Base-by-base conservation (phyloP, 2,113 vertebrate species). In the Syrrhaptes paradoxus region DNA sequence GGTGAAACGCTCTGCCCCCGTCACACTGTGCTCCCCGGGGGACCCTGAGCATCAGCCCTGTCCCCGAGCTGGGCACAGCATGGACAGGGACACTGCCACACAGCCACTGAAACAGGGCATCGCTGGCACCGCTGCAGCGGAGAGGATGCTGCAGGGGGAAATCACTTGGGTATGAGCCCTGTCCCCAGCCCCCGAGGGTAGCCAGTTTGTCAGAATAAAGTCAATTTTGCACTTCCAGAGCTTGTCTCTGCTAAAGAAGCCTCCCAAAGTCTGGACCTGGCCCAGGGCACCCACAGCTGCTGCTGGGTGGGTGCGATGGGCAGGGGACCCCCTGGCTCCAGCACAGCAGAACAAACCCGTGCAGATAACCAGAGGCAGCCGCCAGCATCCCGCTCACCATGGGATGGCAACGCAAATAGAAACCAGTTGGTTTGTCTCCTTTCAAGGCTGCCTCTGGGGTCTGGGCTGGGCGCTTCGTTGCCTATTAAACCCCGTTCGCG, bases 1-100 rank as follows among this genome's bases (percentile, higher is more conserved):
- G 28, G 8, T 46, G 49, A 57, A 80, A 58, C 0, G 1, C 12
- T 34, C 49, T 20, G 36, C 28, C 34, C n/a, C 38, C 68, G 28
- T 11, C 54, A n/a, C 31, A 7, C 25, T 13, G 5, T 19, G 24
- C 32, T 29, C 11, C 1, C 22, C 71, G 2, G 7, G 28, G 72
- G 20, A 7, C 9, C 61, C 34, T 25, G 3, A 86, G 85, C 51
- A 2, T 0, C 73, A 68, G 36, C 43, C 41, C 57, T 3, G 6
- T 2, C 22, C 48, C 2, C 2, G 2, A 26, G 9, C n/a, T 0
- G 2, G 34, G 24, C 6, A 13, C 13, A 20, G 10, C 2, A 13
- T 12, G 24, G 84, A 43, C 9, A 3, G 36, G 52, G 63, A 19
- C 32, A 4, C 4, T 6, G 51, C 7, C 41, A 81, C 18, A 22